These are phyloP conservation scores for Acanthiza pusilla DNA, from an alignment of 2,797 vertebrate genomes.

Conservation along the genomic window DNA sequence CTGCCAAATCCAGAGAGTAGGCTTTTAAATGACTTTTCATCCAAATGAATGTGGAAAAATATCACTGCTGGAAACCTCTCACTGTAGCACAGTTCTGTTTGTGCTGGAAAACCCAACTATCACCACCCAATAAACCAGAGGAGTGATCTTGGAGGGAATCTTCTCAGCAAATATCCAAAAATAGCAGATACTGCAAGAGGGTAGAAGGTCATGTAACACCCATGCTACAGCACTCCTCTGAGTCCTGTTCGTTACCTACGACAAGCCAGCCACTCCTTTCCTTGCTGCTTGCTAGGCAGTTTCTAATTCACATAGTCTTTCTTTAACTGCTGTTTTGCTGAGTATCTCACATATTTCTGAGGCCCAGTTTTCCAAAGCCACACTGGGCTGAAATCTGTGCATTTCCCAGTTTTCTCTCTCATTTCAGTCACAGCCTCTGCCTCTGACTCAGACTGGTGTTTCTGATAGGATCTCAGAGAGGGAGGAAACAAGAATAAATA, in stretches of 20 bases:
- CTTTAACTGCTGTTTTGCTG: not conserved
- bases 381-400: not conserved
- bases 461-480: conserved; percentile 38
- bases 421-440: conserved; percentile 19
- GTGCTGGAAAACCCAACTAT: conserved; percentile 56
- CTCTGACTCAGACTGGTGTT: conserved; percentile 43
- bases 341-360: not conserved
- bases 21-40: conserved; percentile 10
- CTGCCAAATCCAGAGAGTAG: not conserved
- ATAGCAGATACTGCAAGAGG: conserved; percentile 43
- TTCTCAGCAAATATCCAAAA: conserved; percentile 53
- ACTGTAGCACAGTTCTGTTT: conserved; percentile 37
- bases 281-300: conserved; percentile 3
- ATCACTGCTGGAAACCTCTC: conserved; percentile 23
- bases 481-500: conserved; percentile 53
- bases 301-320: not conserved
- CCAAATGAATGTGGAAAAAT: not conserved
- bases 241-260: not conserved
- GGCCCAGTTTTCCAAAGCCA: not conserved
- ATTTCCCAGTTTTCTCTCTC: not conserved
- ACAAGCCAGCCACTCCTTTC: not conserved
- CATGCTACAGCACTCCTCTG: not conserved
- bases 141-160: conserved; percentile 28
- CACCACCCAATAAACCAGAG: conserved; percentile 47
- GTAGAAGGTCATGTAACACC: conserved; percentile 41